Conservation (phyloP, 2,113 vertebrate genomes). For the Solenodon paradoxus region DNA sequence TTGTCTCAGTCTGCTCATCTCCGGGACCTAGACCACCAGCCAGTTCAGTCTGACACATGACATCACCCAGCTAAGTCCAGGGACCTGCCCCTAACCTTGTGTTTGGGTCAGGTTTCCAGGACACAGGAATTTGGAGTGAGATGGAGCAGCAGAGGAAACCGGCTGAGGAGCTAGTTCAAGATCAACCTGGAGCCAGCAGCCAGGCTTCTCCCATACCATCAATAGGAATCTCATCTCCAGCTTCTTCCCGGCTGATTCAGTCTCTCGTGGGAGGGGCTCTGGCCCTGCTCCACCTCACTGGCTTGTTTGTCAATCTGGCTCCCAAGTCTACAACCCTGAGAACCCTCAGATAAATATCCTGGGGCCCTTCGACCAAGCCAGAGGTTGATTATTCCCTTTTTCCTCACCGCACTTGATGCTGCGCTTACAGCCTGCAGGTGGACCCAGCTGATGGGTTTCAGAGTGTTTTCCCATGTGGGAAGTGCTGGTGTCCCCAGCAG, state of each 20-base stretch:
- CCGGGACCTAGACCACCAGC: not conserved
- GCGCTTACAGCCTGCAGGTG: not conserved
- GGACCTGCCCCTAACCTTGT: too few species aligned
- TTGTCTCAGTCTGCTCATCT: not conserved
- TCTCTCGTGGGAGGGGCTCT: not conserved
- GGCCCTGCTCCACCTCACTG: not conserved
- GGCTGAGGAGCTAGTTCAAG: not conserved
- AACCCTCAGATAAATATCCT: not conserved
- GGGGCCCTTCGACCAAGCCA: not conserved
- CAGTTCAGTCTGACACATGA: not conserved
- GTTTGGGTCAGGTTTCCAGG: not conserved
- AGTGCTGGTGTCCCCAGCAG: not conserved
- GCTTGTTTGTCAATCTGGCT: not conserved
- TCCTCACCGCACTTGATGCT: too few species aligned
- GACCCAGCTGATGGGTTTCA: too few species aligned
- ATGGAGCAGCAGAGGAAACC: not conserved
- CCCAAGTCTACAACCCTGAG: not conserved
- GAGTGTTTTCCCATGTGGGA: too few species aligned
- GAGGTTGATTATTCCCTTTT: not conserved
- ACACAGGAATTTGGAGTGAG: not conserved
- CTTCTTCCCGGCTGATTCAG: too few species aligned
- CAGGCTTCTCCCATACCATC: not conserved
- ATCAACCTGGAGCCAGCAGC: not conserved
- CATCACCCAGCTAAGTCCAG: not conserved
- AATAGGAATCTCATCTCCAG: not conserved